These are phyloP conservation scores for Lamprotornis superbus DNA, from an alignment of 2,113 vertebrate genomes.

Conservation along the genomic window DNA sequence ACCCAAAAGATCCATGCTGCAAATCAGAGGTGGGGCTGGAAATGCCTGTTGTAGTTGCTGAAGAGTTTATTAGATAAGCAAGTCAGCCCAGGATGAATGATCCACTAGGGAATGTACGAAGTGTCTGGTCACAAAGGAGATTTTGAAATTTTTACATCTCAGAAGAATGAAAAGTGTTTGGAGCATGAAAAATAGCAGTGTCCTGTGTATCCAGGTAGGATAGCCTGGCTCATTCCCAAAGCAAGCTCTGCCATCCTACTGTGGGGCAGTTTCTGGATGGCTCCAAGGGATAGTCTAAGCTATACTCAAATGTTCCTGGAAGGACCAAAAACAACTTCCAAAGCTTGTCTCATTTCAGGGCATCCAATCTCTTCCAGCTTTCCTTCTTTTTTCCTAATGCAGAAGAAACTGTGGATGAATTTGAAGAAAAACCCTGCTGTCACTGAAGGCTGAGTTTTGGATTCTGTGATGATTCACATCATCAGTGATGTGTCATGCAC, in stretches of 20 bases:
- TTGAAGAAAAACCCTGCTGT: not conserved
- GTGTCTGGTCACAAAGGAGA: not conserved
- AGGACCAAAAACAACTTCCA: not conserved
- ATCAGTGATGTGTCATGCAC: not conserved
- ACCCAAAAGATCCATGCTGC: not conserved
- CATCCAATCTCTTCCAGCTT: not conserved
- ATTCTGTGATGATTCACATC: not conserved
- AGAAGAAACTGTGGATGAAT: not conserved
- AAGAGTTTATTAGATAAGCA: not conserved
- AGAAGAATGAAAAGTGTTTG: not conserved
- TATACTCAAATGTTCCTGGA: not conserved
- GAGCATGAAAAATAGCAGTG: not conserved
- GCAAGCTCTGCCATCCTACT: fast-evolving
- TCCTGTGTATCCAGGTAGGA: not conserved
- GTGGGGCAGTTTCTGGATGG: not conserved
- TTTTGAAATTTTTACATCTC: not conserved
- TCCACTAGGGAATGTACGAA: not conserved
- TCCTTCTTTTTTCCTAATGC: not conserved
- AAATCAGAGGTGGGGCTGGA: not conserved
- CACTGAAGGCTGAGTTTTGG: not conserved
- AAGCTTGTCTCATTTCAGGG: not conserved
- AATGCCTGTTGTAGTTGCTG: not conserved
- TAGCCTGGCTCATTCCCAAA: not conserved
- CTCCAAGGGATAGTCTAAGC: not conserved
- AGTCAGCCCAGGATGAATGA: not conserved